Evolutionary conservation across 2,113 vertebrate genomes (phyloP).

Genomic region (Crotalus viridis): DNA sequence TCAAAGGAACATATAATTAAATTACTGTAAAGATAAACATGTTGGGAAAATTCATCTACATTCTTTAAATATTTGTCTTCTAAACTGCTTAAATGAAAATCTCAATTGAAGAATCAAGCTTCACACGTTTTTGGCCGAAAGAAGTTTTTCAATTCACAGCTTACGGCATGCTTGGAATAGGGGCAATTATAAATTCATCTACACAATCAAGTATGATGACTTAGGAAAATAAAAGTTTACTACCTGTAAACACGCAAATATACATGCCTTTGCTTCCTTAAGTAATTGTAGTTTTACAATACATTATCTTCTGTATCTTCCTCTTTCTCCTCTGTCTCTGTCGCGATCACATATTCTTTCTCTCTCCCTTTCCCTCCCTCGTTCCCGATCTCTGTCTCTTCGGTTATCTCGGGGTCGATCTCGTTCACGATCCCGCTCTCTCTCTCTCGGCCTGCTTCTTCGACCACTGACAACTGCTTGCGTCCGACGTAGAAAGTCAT

Average conservation of each 20-base stretch:
- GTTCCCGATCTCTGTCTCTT: conserved; percentile 82
- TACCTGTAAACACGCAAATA: conserved; percentile 82
- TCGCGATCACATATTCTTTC: conserved; percentile 81
- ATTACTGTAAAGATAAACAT: conserved; percentile 70
- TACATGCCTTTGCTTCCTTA: conserved; percentile 71
- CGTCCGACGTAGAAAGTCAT: conserved; percentile 94
- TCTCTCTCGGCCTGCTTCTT: conserved; percentile 85
- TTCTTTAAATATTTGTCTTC: conserved; percentile 61
- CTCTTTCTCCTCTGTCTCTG: conserved; percentile 87
- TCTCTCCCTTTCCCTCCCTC: conserved; percentile 86
- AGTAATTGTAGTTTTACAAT: conserved; percentile 59
- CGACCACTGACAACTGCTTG: conserved; percentile 94
- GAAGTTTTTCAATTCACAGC: conserved; percentile 76
- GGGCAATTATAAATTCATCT: conserved; percentile 75
- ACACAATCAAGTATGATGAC: conserved; percentile 78
- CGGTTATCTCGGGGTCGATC: conserved; percentile 83
- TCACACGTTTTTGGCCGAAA: conserved; percentile 68
- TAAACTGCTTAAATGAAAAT: conserved; percentile 62
- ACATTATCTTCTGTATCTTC: conserved; percentile 89
- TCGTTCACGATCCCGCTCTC: conserved; percentile 88
- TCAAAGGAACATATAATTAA: conserved; percentile 65
- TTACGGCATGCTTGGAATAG: conserved; percentile 80
- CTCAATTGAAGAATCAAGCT: conserved; percentile 62
- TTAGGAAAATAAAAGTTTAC: conserved; percentile 78
- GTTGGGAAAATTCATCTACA: conserved; percentile 73